Percentiles rank a stretch among this genome's conserved stretches.
Conservation (phyloP, 2,888 invertebrate species). For the Amphipyra berbera region DNA sequence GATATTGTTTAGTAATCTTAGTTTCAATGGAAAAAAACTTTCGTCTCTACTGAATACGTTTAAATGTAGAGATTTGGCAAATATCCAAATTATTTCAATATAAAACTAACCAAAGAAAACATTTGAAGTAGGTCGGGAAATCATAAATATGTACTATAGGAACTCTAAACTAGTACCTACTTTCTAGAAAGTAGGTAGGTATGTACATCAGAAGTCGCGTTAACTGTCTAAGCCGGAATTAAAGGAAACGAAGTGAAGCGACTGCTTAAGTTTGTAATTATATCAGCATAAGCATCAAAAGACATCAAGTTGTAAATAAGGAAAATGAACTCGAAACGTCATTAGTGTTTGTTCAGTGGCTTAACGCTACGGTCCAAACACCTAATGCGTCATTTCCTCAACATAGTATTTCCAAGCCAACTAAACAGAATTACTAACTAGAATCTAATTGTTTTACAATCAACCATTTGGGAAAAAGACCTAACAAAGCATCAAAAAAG, state of each 20-base stretch:
- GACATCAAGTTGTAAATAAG: slow-evolving; percentile 6
- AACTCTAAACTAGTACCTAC: neutral
- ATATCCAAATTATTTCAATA: slow-evolving; percentile 34
- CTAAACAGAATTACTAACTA: neutral
- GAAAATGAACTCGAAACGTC: slow-evolving; percentile 15
- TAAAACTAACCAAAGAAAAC: slow-evolving; percentile 22
- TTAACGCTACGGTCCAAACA: neutral
- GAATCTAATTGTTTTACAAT: slow-evolving; percentile 1
- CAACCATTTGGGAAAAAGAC: neutral
- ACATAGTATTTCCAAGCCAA: slow-evolving; percentile 11
- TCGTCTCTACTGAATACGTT: slow-evolving; percentile 21
- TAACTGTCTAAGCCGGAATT: neutral
- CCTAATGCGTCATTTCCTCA: slow-evolving; percentile 21
- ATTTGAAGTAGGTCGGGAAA: slow-evolving; percentile 15
- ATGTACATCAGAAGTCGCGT: too few relatives aligned
- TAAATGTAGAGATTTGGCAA: slow-evolving; percentile 34
- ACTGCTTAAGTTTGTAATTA: neutral
- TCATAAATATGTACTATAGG: neutral
- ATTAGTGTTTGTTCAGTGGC: neutral
- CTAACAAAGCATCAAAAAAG: too few relatives aligned
- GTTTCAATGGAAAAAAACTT: slow-evolving; percentile 24
- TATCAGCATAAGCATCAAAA: neutral
- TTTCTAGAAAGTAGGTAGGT: too few relatives aligned
- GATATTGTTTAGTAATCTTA: slow-evolving; percentile 19
- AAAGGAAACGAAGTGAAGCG: neutral